A percentile compares a stretch with the other conserved stretches of the same genome.
Evolutionary conservation across 2,888 invertebrate species (phyloP).

Genomic region (Lepidochitona cinerea): DNA sequence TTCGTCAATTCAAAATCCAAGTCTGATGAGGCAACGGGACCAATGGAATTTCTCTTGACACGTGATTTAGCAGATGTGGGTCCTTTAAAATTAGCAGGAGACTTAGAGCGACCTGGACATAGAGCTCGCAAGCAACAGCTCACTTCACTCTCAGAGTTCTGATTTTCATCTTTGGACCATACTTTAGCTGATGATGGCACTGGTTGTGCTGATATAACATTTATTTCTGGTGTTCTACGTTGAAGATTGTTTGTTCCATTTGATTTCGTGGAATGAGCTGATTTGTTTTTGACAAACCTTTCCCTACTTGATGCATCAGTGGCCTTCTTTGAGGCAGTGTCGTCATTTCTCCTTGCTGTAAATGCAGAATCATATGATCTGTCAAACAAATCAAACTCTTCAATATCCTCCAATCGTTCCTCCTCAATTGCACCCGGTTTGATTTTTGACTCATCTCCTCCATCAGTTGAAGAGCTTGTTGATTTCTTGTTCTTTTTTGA

Average conservation of each 20-base stretch:
- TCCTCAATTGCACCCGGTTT: conserved; percentile 56
- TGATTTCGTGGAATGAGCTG: neutral
- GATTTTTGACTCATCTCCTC: conserved; percentile 49
- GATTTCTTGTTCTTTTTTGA: conserved; percentile 52
- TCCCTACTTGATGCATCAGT: neutral
- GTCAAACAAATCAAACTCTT: conserved; percentile 35
- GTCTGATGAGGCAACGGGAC: neutral
- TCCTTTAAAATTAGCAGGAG: neutral
- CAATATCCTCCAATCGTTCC: conserved; percentile 47
- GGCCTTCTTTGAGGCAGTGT: neutral
- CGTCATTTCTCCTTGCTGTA: neutral
- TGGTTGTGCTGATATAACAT: neutral
- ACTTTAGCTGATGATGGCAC: neutral
- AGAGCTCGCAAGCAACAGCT: neutral
- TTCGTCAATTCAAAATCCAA: neutral
- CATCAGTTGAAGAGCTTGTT: conserved; percentile 39
- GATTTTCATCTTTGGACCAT: neutral
- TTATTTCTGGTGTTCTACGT: neutral
- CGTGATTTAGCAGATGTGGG: neutral
- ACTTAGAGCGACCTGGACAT: neutral
- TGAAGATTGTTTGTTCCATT: neutral
- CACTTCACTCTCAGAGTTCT: neutral
- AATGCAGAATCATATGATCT: neutral
- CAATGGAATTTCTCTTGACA: neutral
- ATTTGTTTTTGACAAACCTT: neutral